Base-by-base conservation (phyloP, 2,113 vertebrate species). In the Ceyx melanurus region DNA sequence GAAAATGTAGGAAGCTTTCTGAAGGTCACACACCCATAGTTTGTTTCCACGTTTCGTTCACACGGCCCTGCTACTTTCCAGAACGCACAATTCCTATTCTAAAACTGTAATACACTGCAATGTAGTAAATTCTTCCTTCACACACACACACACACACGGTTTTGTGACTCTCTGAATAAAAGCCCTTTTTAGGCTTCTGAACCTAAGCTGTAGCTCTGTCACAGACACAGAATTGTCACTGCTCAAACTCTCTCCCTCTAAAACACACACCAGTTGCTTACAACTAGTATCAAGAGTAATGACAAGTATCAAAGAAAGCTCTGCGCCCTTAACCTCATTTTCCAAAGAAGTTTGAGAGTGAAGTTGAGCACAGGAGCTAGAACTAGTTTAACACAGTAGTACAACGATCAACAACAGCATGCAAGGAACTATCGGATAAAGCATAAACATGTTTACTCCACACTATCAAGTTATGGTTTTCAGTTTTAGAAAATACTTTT, bases 181-280 rank as follows among this genome's bases (percentile, higher is more conserved):
- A 61, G 5, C 11, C 20, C 1, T 17, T 77, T 83, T 83, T 25
- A 74, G 37, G 35, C 11, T 53, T 35, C 50, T 42, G 13, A 18
- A n/a, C 31, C 17, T 28, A 40, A 26, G 51, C 5, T 15, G 6
- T 3, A 43, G 31, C 10, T 67, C 46, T 1, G 0, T 35, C 79
- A 46, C 23, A 54, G 31, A 10, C 17, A 29, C 0, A 0, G 15
- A 74, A 37, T 19, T 33, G 42, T 1, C 5, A 1, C 80, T 45
- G 50, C 51, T 46, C 37, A 25, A 60, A 61, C 16, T 13, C 5
- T 1, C 4, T 11, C n/a, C 35, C 40, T 54, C 53, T 37, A 67
- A 79, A 79, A 67, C 7, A 14, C 5, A 19, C 6, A 25, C 3
- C 5, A 1, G 6, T 4, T 72, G 26, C 26, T 66, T 50, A 16